Evolutionary conservation across 2,113 vertebrate genomes (phyloP).

Genomic region (Menidia beryllina): DNA sequence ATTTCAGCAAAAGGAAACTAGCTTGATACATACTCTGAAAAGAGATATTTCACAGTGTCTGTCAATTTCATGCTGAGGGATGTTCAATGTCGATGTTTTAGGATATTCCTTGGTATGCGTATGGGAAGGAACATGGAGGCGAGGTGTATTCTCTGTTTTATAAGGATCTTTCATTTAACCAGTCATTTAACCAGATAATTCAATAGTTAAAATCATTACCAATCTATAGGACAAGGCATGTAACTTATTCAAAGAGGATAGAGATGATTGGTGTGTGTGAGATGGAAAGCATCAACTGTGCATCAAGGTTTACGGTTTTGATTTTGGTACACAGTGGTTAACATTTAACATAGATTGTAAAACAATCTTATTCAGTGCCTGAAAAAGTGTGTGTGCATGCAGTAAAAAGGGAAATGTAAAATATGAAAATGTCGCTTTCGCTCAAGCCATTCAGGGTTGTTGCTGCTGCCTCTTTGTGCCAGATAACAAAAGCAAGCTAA

Average conservation of each 20-base stretch:
- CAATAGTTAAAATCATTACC: not conserved
- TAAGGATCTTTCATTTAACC: too few relatives aligned
- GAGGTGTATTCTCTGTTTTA: too few relatives aligned
- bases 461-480: conserved; percentile 7
- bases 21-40: too few relatives aligned
- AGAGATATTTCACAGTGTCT: too few relatives aligned
- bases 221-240: not conserved
- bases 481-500: conserved; percentile 15
- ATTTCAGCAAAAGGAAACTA: too few relatives aligned
- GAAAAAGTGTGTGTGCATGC: not conserved
- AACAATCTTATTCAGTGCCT: not conserved
- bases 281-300: too few relatives aligned
- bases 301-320: too few relatives aligned
- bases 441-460: not conserved
- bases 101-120: too few relatives aligned
- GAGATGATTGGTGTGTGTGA: not conserved
- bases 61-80: too few relatives aligned
- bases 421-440: not conserved
- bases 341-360: not conserved
- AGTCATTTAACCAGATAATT: not conserved
- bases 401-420: not conserved
- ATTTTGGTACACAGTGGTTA: not conserved
- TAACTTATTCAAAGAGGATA: not conserved
- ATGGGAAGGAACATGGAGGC: too few relatives aligned
- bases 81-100: too few relatives aligned